Base-by-base conservation (phyloP, 2,797 vertebrate genomes). In the Ceyx erithaca region DNA sequence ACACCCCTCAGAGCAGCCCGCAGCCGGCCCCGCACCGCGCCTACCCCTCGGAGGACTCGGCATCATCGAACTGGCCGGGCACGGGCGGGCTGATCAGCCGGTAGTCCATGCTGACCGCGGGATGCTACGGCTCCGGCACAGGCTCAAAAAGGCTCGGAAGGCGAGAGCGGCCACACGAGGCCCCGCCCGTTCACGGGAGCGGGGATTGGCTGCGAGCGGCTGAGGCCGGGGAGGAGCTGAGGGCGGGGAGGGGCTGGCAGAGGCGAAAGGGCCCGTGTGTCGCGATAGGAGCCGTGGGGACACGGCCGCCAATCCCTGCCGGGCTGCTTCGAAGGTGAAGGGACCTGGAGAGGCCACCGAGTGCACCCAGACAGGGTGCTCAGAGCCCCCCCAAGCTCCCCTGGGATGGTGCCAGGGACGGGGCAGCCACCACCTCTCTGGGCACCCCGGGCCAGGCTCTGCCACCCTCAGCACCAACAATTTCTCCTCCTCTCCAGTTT, bases 1-100 rank as follows among this genome's bases (percentile, higher is more conserved):
- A 49, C 25, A 25, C 14, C 48, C 33, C 12, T 25, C 14, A 6
- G 25, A 17, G 55, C 30, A 8, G 9, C 15, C 40, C 7, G 1
- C 21, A 4, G 9, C 10, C 40, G 6, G 20, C 8, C 37, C 14
- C 37, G 2, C 31, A 3, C 52, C 31, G 18, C n/a, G 10, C 67
- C 48, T 62, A 99, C 98, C 98, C 97, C 62, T 97, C 98, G 6
- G 98, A 97, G 89, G 97, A 96, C 4, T 98, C 98, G 1, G 98
- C 99, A 88, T 99, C 98, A 59, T 99, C 99, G 80, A 99, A 99
- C 97, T 99, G 99, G 26, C 98, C 99, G 4, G 98, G 98, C 18
- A 98, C 98, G 6, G 95, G 86, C n/a, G 73, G 92, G 49, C 93
- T 94, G 97, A 97, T 96, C n/a, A 93, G 86, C 20, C 97, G 87